Evolutionary conservation across 2,888 invertebrate genomes (phyloP), one percentile per base, ranked within the genome.

Genomic region (Hemicrepidius hirtus): DNA sequence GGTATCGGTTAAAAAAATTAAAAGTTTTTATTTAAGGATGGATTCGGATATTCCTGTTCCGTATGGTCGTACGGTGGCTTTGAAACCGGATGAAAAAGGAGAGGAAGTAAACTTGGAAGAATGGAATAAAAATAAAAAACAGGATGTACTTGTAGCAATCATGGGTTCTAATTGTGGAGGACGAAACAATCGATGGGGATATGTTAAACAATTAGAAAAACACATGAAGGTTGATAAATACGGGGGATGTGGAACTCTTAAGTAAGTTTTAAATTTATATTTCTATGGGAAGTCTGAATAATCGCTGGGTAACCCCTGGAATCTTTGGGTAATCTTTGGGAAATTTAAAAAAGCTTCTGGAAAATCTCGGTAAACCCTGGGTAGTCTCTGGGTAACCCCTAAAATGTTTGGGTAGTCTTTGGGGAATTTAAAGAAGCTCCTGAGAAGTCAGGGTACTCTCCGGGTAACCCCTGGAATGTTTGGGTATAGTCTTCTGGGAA

Each of bases 21-120:
- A 24, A n/a, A n/a, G 13, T 46, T 13, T 16, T 18, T 0, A 9
- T 82, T 90, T 81, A 84, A 91, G 93, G 80, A 88, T 86, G 81
- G 89, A 90, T 74, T 88, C 92, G 1, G 92, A 92, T 76, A 87
- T 92, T 13, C 92, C 92, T 0, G 91, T 92, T 3, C 91, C 92
- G 0, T 92, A 92, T 69, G 92, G 92, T 0, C 87, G 92, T 55
- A 89, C 90, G 1, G 69, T 91, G 1, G 77, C 86, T 7, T 70
- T 77, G 20, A 75, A 79, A 68, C 37, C 63, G 7, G 41, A 37
- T 2, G 67, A 67, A 32, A 20, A 12, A 18, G 35, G 63, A 6
- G 65, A 73, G 1, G 32, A 28, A 7, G 41, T 41, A 13, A 21
- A 72, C 41, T 49, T 76, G 21, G 55, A 70, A 20, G 60, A 87